Base-by-base conservation (phyloP, 2,888 invertebrate genomes). In the Silvanus unidentatus region DNA sequence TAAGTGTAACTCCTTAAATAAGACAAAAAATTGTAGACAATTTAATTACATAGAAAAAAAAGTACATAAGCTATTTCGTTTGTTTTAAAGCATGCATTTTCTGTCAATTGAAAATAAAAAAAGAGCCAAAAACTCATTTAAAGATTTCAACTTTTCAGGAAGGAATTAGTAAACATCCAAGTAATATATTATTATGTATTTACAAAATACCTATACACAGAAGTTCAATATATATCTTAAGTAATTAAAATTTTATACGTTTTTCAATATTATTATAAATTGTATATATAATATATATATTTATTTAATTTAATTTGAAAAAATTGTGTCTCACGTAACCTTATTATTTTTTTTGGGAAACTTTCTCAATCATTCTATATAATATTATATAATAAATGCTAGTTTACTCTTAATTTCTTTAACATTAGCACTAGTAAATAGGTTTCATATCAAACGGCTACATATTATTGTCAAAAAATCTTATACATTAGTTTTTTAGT, bases 401-500 rank as follows among this genome's bases (percentile, higher is more conserved):
- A 70, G 63, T 61, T 22, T 22, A 22, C 22, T 22, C 22, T 22
- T 22, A 22, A 22, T 22, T 59, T 62, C 58, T 60, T 58, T 66
- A 66, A 70, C 65, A 64, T 65, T 65, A 66, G 68, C 63, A 63
- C 62, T 65, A 62, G 59, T 65, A 66, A 64, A 65, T 66, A 61
- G 50, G 54, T 63, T 66, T 67, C 22, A 70, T 72, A 71, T 72
- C 69, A 72, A 71, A 71, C 68, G 69, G 66, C 70, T 71, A 72
- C 65, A 57, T 22, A 22, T 71, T 72, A 72, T 72, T 72, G 72
- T 72, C 72, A 70, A 71, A 69, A 67, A 69, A 70, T 64, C 68
- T 69, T 70, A 70, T 61, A 64, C 60, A 62, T 59, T 65, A 66
- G 62, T 66, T 22, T 22, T 68, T 68, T 65, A 68, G 65, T 66